Percentiles rank a stretch among this genome's conserved stretches.
Conservation (phyloP, 2,113 vertebrate genomes). For the Anser cygnoides region DNA sequence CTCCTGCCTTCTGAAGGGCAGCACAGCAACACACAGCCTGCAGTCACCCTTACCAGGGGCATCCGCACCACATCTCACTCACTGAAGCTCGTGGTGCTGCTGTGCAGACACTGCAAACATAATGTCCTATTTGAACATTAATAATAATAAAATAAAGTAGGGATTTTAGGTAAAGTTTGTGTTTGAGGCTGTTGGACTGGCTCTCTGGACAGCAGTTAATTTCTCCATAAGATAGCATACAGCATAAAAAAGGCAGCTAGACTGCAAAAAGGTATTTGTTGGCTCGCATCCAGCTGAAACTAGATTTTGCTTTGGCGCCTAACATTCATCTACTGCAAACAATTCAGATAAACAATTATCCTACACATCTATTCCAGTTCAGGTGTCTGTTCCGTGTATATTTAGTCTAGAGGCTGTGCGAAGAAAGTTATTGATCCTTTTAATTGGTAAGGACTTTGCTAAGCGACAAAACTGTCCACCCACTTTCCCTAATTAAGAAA, state of each 20-base stretch:
- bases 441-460: constrained; percentile 27
- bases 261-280: neutral
- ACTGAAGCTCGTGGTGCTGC: neutral
- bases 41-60: neutral
- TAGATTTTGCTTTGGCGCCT: neutral
- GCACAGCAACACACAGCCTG: neutral
- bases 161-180: neutral
- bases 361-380: neutral
- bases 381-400: neutral
- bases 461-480: constrained; percentile 17
- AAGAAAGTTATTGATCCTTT: constrained; percentile 37
- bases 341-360: neutral
- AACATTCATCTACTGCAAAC: neutral
- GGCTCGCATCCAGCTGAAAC: neutral
- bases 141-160: neutral
- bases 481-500: constrained; percentile 59
- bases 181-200: neutral
- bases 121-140: neutral
- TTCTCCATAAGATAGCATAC: neutral
- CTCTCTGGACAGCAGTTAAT: neutral
- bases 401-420: neutral
- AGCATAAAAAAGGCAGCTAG: neutral
- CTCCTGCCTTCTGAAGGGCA: neutral
- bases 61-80: neutral
- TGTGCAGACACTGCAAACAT: neutral